Conservation (phyloP, 2,113 vertebrate species). For the Rhinolophus sinicus region DNA sequence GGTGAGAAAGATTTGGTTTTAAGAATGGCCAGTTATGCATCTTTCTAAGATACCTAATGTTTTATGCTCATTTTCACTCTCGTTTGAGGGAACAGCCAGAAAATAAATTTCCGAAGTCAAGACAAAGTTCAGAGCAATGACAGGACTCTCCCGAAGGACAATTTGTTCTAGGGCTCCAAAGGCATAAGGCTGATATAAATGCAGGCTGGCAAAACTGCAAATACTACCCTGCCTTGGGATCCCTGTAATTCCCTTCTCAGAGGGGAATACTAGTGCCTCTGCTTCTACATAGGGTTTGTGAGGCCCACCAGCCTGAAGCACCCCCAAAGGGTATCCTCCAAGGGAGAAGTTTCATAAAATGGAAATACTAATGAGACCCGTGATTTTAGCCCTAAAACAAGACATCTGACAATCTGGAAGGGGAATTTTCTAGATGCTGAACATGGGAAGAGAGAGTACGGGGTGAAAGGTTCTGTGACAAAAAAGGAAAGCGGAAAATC, state of each 20-base stretch:
- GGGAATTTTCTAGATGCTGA: background rate
- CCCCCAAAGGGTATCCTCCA: background rate
- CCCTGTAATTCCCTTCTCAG: background rate
- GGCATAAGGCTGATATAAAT: background rate
- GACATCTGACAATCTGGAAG: background rate
- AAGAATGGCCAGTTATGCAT: background rate
- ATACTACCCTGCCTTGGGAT: background rate
- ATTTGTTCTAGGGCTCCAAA: background rate
- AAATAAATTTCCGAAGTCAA: constrained; percentile 51
- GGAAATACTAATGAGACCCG: background rate
- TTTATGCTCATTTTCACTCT: constrained; percentile 49
- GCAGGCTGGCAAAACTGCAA: background rate
- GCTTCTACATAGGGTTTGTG: background rate
- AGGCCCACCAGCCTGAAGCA: background rate
- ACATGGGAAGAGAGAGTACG: background rate
- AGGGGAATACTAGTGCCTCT: background rate
- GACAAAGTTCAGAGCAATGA: background rate
- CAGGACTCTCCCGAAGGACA: background rate
- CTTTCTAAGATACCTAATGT: background rate
- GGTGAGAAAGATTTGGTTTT: constrained; percentile 17
- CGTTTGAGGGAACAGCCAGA: background rate
- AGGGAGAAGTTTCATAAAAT: background rate
- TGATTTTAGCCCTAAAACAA: background rate
- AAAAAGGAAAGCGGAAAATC: background rate
- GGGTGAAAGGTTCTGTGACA: background rate